Base-by-base conservation (phyloP, 2,888 invertebrate genomes). In the Uloborus plumipes region DNA sequence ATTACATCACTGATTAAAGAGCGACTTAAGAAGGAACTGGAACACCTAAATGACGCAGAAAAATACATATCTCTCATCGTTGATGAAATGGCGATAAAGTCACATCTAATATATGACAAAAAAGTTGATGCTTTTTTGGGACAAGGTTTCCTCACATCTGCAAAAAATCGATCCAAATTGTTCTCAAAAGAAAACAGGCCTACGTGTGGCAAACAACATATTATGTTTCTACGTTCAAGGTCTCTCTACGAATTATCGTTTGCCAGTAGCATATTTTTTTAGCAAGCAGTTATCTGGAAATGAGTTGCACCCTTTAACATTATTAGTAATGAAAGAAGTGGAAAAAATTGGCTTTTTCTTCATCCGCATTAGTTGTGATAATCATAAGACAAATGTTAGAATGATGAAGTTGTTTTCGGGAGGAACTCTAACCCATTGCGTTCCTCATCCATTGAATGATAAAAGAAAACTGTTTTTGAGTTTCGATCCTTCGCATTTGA, bases 311-410 rank as follows among this genome's bases (percentile, higher is more conserved):
- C 4, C 20, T 4, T 26, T 61, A 26, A 20, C 15, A 15, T 13
- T 61, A 18, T 15, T 26, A 61, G 61, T 61, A 18, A 61, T 61
- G 7, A 26, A 61, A 13, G 61, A 61, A 61, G 61, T 61, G 4
- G 61, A 61, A 20, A 20, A 16, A 61, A 61, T 26, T 61, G 61
- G 61, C 2, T 61, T 26, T 61, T 61, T 61, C 26, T 6, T 61
- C 26, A 18, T 61, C 16, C 20, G 61, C n/a, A n/a, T 18, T n/a
- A 9, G 2, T 18, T 6, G n/a, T n/a, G 55, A 55, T 55, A 18
- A 55, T 55, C 61, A 20, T 13, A 61, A 61, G 20, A 13, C 18
- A 6, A 61, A 61, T 20, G 61, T 61, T 61, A 2, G 20, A 15
- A 61, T 61, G 61, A 53, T 53, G 53, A 53, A 53, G 53, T 6